Evolutionary conservation across 2,113 vertebrate genomes (phyloP), one percentile per base, ranked within the genome.

Genomic region (Turdus rufiventris): DNA sequence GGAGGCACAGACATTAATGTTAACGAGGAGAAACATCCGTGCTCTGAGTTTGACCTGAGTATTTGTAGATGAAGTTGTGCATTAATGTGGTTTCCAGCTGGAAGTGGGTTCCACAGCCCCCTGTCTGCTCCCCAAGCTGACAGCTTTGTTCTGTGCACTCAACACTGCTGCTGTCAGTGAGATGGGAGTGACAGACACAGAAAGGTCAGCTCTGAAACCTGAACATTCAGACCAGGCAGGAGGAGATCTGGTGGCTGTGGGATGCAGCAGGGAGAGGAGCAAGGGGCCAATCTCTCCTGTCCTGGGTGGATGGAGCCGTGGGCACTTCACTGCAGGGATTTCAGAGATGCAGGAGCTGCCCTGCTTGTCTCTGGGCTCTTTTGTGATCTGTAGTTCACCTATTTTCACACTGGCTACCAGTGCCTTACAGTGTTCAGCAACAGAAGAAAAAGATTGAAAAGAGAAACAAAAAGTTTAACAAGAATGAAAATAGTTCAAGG

Each of bases 191-290:
- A 38, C 10, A 15, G 54, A 25, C 38, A 43, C 31, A 53, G 34
- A 56, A 34, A 38, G 53, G 36, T 31, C 79, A 70, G 12, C 63
- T 50, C 86, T 72, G 68, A 34, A 66, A 84, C 75, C 1, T 43
- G 60, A 60, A 47, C 48, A 21, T 34, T 7, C 81, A 47, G 66
- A 31, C 85, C 40, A 18, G 66, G 38, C 57, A n/a, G 42, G 31
- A 6, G 38, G 31, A 36, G 3, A 0, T 23, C 5, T 14, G 40
- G 12, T 56, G 45, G 0, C n/a, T 60, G 45, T n/a, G 38, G 65
- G 74, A 33, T 2, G 1, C 45, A 40, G 26, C 47, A 34, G 19
- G 5, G 2, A 8, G 6, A 38, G 68, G 18, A 47, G 74, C 67
- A 74, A 18, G 57, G 54, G 61, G 66, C 82, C 73, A 5, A 1